These are phyloP conservation scores for Crocodylus rhombifer DNA, from an alignment of 2,797 vertebrate species.

Conservation along the genomic window DNA sequence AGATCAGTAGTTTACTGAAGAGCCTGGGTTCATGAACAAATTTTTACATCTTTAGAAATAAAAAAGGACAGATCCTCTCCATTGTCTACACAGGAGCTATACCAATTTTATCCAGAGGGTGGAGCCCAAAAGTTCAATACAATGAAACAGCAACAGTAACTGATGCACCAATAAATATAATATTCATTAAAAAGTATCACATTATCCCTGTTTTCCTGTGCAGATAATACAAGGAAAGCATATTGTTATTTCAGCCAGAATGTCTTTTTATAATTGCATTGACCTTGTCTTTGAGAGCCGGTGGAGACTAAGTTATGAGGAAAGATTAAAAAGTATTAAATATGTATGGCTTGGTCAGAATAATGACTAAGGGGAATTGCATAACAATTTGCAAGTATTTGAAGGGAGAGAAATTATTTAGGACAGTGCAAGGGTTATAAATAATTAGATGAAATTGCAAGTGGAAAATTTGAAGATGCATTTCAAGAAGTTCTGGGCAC, in stretches of 20 bases:
- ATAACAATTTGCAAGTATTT: neutral
- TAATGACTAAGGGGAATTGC: neutral
- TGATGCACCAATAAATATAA: neutral
- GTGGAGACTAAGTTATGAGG: neutral
- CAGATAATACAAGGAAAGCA: neutral
- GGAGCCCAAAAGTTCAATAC: neutral
- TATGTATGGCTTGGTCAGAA: neutral
- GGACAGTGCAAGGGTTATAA: neutral
- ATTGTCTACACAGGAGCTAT: neutral
- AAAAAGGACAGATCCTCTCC: neutral
- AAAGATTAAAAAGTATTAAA: neutral
- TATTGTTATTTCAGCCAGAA: neutral
- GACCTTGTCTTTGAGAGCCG: conserved; percentile 5
- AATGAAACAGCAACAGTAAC: neutral
- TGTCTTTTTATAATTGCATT: neutral
- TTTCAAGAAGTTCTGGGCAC: neutral
- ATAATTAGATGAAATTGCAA: neutral
- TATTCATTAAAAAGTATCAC: neutral
- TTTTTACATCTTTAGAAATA: neutral
- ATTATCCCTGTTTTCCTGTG: neutral
- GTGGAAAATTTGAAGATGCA: neutral
- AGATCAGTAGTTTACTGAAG: neutral
- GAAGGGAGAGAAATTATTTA: neutral
- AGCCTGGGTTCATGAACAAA: neutral
- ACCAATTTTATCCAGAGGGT: neutral